Conservation (phyloP, 2,797 vertebrate species). For the Cacajao melanocephalus region DNA sequence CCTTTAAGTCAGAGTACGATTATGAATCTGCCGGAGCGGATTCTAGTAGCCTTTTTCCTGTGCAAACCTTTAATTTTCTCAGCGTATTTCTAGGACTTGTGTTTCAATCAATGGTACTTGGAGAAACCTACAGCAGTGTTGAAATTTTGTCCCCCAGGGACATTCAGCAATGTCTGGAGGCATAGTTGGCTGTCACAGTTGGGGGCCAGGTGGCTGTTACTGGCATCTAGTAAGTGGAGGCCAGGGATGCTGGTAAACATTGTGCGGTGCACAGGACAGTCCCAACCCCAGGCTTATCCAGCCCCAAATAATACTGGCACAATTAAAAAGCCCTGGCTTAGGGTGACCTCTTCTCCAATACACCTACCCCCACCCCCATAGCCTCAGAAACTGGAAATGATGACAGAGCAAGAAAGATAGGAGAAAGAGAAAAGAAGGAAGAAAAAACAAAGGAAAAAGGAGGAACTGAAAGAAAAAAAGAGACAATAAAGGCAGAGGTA, state of each 20-base stretch:
- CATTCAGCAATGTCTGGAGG: not conserved
- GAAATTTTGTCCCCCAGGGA: not conserved
- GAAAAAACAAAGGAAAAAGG: not conserved
- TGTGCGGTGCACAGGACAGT: not conserved
- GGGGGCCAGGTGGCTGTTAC: not conserved
- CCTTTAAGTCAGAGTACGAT: not conserved
- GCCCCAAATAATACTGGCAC: not conserved
- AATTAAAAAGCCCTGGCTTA: not conserved
- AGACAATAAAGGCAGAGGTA: not conserved
- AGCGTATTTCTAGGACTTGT: not conserved
- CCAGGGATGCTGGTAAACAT: not conserved
- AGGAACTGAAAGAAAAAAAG: not conserved
- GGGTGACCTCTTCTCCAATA: not conserved
- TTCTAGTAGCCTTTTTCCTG: not conserved
- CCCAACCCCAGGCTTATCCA: not conserved
- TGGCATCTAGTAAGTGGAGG: not conserved
- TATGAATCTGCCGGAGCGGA: not conserved
- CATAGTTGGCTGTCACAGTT: not conserved
- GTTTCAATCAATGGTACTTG: not conserved
- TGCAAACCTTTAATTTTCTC: not conserved
- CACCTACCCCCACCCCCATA: accelerated
- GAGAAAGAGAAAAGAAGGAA: too few relatives aligned
- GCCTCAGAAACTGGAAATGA: not conserved
- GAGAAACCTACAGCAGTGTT: not conserved
- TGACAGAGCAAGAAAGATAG: not conserved